These are phyloP conservation scores for Heteronetta atricapilla DNA, from an alignment of 2,113 vertebrate genomes.

Conservation along the genomic window DNA sequence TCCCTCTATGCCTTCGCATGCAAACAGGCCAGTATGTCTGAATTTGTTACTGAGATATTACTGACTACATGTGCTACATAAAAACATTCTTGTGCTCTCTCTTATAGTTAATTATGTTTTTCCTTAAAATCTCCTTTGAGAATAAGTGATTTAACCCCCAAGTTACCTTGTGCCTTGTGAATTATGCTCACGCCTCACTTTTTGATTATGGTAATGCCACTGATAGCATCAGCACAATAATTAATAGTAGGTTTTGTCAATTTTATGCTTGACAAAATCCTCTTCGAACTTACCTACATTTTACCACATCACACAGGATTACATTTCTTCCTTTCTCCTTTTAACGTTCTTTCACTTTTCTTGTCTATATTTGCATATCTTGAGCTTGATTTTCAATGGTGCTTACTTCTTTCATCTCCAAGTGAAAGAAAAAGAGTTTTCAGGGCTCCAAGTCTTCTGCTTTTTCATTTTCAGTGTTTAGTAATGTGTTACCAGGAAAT, in stretches of 20 bases:
- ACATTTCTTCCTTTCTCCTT: constrained; percentile 37
- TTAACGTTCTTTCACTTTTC: constrained; percentile 40
- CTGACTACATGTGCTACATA: not conserved
- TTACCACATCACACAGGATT: constrained; percentile 52
- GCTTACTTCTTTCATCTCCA: not conserved
- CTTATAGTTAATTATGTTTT: constrained; percentile 38
- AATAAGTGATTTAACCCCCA: constrained; percentile 61
- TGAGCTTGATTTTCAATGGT: constrained; percentile 3
- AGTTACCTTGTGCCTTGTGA: not conserved
- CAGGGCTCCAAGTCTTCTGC: not conserved
- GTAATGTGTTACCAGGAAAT: not conserved
- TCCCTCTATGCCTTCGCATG: not conserved
- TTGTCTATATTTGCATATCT: not conserved
- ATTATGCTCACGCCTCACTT: constrained; percentile 54
- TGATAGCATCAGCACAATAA: constrained; percentile 72
- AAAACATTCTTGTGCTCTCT: not conserved
- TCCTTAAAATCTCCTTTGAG: constrained; percentile 40
- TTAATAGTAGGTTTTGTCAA: constrained; percentile 76
- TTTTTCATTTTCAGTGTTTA: not conserved
- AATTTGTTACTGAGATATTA: not conserved
- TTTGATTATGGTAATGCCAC: constrained; percentile 70
- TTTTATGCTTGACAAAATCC: constrained; percentile 74
- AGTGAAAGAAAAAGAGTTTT: not conserved
- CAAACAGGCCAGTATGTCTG: not conserved
- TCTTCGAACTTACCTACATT: constrained; percentile 60